Evolutionary conservation across 2,888 invertebrate genomes (phyloP), one percentile per base, ranked within the genome.

Genomic region (Lamproptera curius): DNA sequence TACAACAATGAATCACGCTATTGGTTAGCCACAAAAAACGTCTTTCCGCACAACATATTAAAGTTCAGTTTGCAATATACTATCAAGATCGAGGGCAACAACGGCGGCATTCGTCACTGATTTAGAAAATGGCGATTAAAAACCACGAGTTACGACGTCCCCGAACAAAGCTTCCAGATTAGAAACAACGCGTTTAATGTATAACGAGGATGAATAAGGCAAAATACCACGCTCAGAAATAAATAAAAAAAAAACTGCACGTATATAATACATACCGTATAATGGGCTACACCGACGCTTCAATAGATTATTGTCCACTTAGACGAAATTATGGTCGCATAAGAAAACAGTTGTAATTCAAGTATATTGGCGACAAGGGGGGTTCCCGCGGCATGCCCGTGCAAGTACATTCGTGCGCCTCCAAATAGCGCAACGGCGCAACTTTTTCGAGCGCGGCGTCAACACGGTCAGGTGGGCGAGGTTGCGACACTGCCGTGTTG

Each of bases 391-490:
- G 67, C 62, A 76, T 70, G 79, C 72, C 77, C 68, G 74, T 63
- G 70, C 76, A 74, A 69, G 70, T 71, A 85, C 77, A 82, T 82
- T 78, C 86, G 86, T 85, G 85, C 86, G 83, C 77, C 79, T 81
- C 79, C 83, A 83, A 84, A 84, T 85, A 86, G 86, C 86, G 86
- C 86, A 84, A 80, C 85, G 85, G 85, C 86, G 86, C 85, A 86
- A 85, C 85, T 86, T 86, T 85, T 85, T 84, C 82, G 79, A 85
- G 84, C 80, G 80, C 85, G 85, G 84, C 86, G 76, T 86, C 86
- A 86, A 85, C 87, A 86, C 85, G 82, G 85, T 87, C 87, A 87
- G 87, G 87, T 87, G 87, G 86, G 86, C 84, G 86, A 86, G 83
- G 86, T 87, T 86, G 87, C 87, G 87, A 85, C 86, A 85, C 81